A percentile compares a stretch with the other conserved stretches of the same genome.
Conservation (phyloP, 2,888 invertebrate species). For the Aporophyla nigra region DNA sequence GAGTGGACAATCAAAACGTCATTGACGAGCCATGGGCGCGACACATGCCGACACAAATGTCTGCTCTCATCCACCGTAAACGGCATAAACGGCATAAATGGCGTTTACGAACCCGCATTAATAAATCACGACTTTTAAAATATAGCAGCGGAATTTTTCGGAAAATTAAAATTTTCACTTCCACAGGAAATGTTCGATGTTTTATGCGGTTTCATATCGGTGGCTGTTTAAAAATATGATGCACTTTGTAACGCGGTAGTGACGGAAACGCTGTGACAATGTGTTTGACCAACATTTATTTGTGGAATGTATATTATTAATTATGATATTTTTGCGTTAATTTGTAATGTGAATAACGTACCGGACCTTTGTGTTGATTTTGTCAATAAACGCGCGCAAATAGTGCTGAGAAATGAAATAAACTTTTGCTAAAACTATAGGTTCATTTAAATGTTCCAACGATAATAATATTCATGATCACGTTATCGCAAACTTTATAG, state of each 20-base stretch:
- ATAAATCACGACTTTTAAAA: slow-evolving; percentile 88
- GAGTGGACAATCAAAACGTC: slow-evolving; percentile 69
- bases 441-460: slow-evolving; percentile 22
- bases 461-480: slow-evolving; percentile 37
- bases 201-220: slow-evolving; percentile 84
- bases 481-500: slow-evolving; percentile 22
- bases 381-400: slow-evolving; percentile 6
- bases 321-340: slow-evolving; percentile 42
- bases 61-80: slow-evolving; percentile 79
- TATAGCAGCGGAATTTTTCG: slow-evolving; percentile 80
- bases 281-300: slow-evolving; percentile 62
- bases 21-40: slow-evolving; percentile 72
- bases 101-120: slow-evolving; percentile 81
- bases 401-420: neutral
- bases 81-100: slow-evolving; percentile 82
- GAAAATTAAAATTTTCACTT: slow-evolving; percentile 85
- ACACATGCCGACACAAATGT: slow-evolving; percentile 77
- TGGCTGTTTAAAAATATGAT: slow-evolving; percentile 78
- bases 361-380: slow-evolving; percentile 14
- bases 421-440: slow-evolving; percentile 14
- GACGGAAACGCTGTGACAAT: slow-evolving; percentile 65
- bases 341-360: slow-evolving; percentile 35
- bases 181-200: slow-evolving; percentile 81
- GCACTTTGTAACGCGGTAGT: slow-evolving; percentile 75
- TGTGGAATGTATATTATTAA: slow-evolving; percentile 37